Evolutionary conservation across 2,888 invertebrate genomes (phyloP), one percentile per base, ranked within the genome.

Genomic region (Pachydiplax longipennis): DNA sequence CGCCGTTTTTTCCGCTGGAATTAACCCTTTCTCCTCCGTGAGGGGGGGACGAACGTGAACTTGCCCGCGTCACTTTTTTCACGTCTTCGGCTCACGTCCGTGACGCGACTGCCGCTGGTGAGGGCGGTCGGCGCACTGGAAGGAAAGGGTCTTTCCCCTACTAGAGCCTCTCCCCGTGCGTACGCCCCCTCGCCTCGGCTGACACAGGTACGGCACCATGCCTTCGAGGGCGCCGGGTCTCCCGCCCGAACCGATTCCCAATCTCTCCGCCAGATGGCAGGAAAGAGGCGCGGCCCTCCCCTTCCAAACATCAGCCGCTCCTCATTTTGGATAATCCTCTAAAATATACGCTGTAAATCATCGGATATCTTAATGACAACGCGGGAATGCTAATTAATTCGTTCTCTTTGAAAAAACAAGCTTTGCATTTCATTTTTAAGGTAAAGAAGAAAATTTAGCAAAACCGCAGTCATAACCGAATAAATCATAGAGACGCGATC

Each of bases 61-160:
- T 25, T 25, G 25, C 31, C 73, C 73, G 73, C 73, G 73, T 73
- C 25, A 31, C 31, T 73, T 73, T 65, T 73, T 73, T 61, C 61
- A 31, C 82, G 87, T 10, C 81, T 44, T 22, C 31, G 31, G 65
- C 73, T 73, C 65, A 65, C 65, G 35, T 22, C 58, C 87, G 87
- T 61, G 82, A 82, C 82, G 22, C 87, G 87, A 87, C 87, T 87
- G 65, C 37, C 87, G 87, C 87, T 87, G 35, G 87, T 58, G 87
- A 87, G 65, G 87, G 87, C 87, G 87, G 87, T 87, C 87, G 87
- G 87, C 61, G n/a, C 87, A 87, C 87, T 87, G 87, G 58, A n/a
- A 37, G 31, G 82, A 37, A 53, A 48, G 83, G 58, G 83, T 53
- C 35, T 31, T 35, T 35, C 58, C 35, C n/a, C 61, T 18, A 37